A percentile compares a stretch with the other conserved stretches of the same genome.
phyloP scores from a whole-genome alignment of 2,113 vertebrate genomes.

The Cercopithecus mona region DNA sequence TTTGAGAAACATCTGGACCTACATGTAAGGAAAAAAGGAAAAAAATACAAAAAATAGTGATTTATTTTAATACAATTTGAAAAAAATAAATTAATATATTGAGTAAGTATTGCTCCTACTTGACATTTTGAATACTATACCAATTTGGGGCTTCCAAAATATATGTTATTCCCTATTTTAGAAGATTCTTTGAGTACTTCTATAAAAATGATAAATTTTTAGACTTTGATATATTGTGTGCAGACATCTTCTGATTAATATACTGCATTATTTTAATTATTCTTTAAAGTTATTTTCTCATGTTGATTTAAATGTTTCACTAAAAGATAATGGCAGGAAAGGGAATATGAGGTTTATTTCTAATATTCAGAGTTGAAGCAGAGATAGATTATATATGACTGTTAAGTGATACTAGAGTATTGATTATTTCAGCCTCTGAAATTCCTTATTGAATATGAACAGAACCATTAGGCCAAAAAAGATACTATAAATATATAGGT shows the following conservation, averaged over 20 bases:
- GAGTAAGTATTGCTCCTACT: slow-evolving; percentile 60
- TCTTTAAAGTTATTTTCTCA: slow-evolving; percentile 64
- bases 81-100: slow-evolving; percentile 77
- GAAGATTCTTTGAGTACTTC: slow-evolving; percentile 1
- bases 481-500: neutral
- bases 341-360: neutral
- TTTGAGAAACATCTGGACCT: slow-evolving; percentile 79
- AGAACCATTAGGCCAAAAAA: neutral
- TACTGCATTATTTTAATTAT: slow-evolving; percentile 56
- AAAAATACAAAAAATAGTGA: slow-evolving; percentile 73
- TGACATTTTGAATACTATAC: slow-evolving; percentile 47
- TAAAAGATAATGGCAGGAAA: neutral
- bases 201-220: slow-evolving; percentile 19
- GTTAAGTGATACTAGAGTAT: neutral
- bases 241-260: slow-evolving; percentile 52
- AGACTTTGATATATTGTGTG: slow-evolving; percentile 59
- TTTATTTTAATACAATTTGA: slow-evolving; percentile 78
- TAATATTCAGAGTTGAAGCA: neutral
- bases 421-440: neutral
- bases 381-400: neutral
- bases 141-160: slow-evolving; percentile 37
- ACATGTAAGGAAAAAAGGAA: slow-evolving; percentile 69
- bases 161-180: slow-evolving; percentile 37
- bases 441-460: neutral
- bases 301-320: slow-evolving; percentile 24